phyloP scores from a whole-genome alignment of 2,113 vertebrate genomes.

The Tetrao urogallus region DNA sequence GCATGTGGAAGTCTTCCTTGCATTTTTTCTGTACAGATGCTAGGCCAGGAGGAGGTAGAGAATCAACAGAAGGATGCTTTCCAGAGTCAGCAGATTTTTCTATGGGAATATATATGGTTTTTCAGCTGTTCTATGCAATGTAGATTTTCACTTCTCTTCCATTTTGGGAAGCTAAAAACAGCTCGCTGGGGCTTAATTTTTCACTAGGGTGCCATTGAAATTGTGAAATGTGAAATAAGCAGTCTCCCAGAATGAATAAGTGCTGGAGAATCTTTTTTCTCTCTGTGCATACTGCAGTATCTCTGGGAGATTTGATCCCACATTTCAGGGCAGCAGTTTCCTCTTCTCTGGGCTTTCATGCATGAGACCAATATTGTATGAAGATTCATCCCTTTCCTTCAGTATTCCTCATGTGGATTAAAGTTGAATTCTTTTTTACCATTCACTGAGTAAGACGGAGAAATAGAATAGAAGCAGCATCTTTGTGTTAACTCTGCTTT shows the following conservation, averaged over 20 bases:
- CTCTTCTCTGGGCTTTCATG: neutral
- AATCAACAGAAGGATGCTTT: neutral
- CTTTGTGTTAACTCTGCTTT: neutral
- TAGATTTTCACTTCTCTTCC: neutral
- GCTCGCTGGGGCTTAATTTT: accelerated
- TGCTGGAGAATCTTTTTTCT: neutral
- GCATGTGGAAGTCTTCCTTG: neutral
- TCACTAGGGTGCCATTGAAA: neutral
- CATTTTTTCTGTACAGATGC: neutral
- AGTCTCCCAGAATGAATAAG: neutral
- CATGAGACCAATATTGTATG: neutral
- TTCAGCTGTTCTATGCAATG: neutral
- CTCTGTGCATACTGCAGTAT: neutral
- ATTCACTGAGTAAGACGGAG: neutral
- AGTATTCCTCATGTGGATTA: neutral
- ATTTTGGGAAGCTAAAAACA: neutral
- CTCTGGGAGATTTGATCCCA: neutral
- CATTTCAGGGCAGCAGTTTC: neutral
- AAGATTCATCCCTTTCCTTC: neutral
- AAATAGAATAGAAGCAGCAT: neutral
- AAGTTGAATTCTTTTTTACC: neutral
- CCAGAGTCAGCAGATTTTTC: neutral
- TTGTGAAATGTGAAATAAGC: neutral
- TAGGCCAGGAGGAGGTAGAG: neutral
- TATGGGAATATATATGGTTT: neutral